Evolutionary conservation across 1,140 invertebrate species (phyloP), one percentile per base, ranked within the genome.

Genomic region (Acromyrmex heyeri): DNA sequence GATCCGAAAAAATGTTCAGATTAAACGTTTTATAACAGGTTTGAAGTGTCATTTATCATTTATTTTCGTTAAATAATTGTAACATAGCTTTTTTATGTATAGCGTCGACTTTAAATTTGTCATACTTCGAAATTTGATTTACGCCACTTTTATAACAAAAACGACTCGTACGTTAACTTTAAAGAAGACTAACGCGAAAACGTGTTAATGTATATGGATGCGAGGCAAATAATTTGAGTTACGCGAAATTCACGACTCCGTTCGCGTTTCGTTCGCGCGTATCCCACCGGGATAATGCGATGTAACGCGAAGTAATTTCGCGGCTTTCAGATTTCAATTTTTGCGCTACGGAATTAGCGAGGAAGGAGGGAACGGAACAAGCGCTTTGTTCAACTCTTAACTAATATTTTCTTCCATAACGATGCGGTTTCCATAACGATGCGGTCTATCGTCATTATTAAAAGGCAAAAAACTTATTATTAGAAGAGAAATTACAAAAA

Each of bases 241-340:
- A 64, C 76, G 76, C 61, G 76, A 79, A 79, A 79, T 53, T 79
- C 76, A 53, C 61, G 76, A 79, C 61, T 67, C 21, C 24, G 73
- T 69, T 69, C 65, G 76, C 50, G 44, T 78, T 78, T 65, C 75
- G 75, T 57, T 64, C 76, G 76, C 76, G 76, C 59, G 75, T 65
- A 78, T 78, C 76, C 59, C 76, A 50, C 61, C 44, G 76, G 61
- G 76, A 53, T 79, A 79, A 79, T 79, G 61, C 76, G 76, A 65
- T 67, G 76, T 79, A 79, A 79, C 76, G 76, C 76, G 61, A 79
- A 79, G 76, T 79, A 79, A 79, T 79, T 67, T 79, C 76, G 76
- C 76, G 76, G 76, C 61, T 67, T 79, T 79, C 61, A 67, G 55
- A 79, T 79, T 79, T 79, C 76, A 79, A 79, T 79, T 79, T 79